A percentile compares a stretch with the other conserved stretches of the same genome.
Conservation (phyloP, 2,113 vertebrate species). For the Setophaga kirtlandii region DNA sequence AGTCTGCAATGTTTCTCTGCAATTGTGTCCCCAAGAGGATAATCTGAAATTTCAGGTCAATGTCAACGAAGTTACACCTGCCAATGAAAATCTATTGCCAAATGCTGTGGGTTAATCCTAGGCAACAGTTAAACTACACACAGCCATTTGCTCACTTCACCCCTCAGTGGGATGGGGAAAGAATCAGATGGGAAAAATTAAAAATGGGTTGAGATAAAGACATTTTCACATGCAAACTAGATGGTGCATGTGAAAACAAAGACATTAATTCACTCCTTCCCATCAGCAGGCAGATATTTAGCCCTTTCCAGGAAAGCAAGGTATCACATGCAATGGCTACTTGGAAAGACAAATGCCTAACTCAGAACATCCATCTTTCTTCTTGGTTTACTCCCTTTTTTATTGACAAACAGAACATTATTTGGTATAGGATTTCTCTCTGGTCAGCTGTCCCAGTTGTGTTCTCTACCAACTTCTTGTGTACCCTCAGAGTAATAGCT, state of each 20-base stretch:
- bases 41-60: background rate
- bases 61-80: background rate
- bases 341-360: background rate
- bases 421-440: background rate
- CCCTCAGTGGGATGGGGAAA: background rate
- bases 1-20: background rate
- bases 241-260: background rate
- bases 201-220: background rate
- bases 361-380: background rate
- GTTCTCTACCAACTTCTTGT: background rate
- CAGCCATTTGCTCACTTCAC: background rate
- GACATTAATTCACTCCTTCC: background rate
- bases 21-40: background rate
- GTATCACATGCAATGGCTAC: accelerated
- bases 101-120: background rate
- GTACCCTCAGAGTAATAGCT: accelerated
- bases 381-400: background rate
- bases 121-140: background rate
- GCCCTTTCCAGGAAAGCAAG: background rate
- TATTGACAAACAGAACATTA: background rate
- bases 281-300: background rate
- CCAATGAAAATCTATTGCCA: background rate
- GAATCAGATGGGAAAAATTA: background rate
- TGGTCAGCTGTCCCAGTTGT: background rate
- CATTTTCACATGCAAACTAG: background rate